These are phyloP conservation scores for Oreochromis grahami DNA, from an alignment of 2,797 vertebrate species.

Conservation along the genomic window DNA sequence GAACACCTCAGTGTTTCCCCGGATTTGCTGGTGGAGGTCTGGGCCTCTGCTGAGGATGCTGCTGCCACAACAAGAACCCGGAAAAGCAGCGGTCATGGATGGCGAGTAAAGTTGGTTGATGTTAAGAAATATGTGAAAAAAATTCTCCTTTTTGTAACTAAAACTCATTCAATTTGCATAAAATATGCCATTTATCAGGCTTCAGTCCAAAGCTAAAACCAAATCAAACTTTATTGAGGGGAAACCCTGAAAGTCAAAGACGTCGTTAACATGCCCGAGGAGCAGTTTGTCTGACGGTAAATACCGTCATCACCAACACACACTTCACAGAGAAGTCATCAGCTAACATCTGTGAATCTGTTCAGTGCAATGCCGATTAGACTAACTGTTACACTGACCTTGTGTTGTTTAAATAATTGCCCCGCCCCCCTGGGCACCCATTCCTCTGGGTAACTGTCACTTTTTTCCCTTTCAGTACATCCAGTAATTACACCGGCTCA, in stretches of 20 bases:
- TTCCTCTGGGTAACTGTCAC: not conserved
- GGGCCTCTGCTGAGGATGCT: not conserved
- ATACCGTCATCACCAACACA: not conserved
- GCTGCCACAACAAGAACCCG: too few species aligned
- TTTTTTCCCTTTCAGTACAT: not conserved
- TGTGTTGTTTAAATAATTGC: fast-evolving
- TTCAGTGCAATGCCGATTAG: not conserved
- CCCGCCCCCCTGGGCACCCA: not conserved
- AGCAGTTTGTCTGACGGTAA: fast-evolving
- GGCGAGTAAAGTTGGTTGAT: fast-evolving
- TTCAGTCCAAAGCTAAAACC: not conserved
- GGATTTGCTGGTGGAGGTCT: not conserved
- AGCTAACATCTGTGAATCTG: not conserved
- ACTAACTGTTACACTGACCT: not conserved
- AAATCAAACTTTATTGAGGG: not conserved
- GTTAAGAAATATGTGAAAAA: not conserved
- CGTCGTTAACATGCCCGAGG: not conserved
- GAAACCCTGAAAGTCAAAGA: fast-evolving
- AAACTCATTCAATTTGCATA: fast-evolving
- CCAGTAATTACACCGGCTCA: not conserved
- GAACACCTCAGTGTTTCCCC: not conserved
- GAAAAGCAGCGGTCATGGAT: not conserved
- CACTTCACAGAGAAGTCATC: not conserved
- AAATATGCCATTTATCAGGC: not conserved
- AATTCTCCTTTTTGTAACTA: not conserved